Evolutionary conservation across 2,888 invertebrate species (phyloP).

Genomic region (Andrena bucephala): DNA sequence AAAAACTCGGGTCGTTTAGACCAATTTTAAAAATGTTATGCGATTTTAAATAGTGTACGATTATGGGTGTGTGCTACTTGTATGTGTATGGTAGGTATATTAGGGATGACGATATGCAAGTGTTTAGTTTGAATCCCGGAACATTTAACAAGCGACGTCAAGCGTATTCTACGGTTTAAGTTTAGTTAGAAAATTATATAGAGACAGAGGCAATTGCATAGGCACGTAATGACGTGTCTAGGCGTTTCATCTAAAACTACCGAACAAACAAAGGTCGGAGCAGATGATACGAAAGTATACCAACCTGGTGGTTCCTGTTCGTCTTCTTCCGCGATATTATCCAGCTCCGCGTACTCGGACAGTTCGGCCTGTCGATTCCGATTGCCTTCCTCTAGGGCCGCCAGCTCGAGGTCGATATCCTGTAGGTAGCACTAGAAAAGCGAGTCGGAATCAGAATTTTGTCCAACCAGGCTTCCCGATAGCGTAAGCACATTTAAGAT

Average conservation of each 20-base stretch:
- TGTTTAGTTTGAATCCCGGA: too few relatives aligned
- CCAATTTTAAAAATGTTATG: too few relatives aligned
- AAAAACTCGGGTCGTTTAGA: too few relatives aligned
- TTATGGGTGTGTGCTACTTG: too few relatives aligned
- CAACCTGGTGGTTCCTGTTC: constrained; percentile 84
- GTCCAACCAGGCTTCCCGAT: not conserved
- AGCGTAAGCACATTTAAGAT: too few relatives aligned
- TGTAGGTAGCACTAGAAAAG: constrained; percentile 82
- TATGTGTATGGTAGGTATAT: too few relatives aligned
- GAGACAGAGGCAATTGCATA: not conserved
- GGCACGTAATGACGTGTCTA: not conserved
- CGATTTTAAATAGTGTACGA: too few relatives aligned
- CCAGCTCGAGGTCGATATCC: constrained; percentile 83
- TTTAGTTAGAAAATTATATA: too few relatives aligned
- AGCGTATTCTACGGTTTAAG: too few relatives aligned
- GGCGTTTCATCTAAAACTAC: constrained; percentile 7
- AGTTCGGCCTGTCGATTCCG: constrained; percentile 82
- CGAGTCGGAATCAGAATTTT: not conserved
- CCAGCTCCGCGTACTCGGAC: constrained; percentile 83
- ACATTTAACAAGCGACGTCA: too few relatives aligned
- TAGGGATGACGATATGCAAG: too few relatives aligned
- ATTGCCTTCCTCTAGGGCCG: constrained; percentile 83
- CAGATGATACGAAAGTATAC: constrained; percentile 48
- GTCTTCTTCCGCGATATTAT: constrained; percentile 84
- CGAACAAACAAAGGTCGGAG: not conserved